Percentiles rank a stretch among this genome's conserved stretches.
Evolutionary conservation across 2,113 vertebrate species (phyloP).

Genomic region (Oryzias celebensis): DNA sequence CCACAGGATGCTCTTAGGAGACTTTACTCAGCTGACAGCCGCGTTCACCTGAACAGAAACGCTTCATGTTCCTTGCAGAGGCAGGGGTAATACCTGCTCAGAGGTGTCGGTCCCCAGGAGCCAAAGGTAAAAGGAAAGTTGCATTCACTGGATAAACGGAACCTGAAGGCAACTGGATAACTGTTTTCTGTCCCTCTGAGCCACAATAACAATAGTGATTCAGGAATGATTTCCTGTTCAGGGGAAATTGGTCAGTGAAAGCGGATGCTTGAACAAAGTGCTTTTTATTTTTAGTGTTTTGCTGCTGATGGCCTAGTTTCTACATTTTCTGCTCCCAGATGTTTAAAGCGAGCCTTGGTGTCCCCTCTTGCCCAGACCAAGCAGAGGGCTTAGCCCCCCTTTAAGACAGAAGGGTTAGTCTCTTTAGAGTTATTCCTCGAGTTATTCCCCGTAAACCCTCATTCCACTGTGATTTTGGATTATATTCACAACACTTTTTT

Average conservation of each 20-base stretch:
- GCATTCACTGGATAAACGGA: slow-evolving; percentile 43
- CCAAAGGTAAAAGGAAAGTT: slow-evolving; percentile 14
- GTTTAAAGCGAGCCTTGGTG: slow-evolving; percentile 26
- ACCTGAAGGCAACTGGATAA: slow-evolving; percentile 40
- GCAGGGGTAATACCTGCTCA: slow-evolving; percentile 32
- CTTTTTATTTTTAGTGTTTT: slow-evolving; percentile 51
- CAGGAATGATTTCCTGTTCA: slow-evolving; percentile 46
- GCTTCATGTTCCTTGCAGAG: slow-evolving; percentile 16
- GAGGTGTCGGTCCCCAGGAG: slow-evolving; percentile 8
- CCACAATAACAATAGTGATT: slow-evolving; percentile 49
- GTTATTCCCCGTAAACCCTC: too few relatives aligned
- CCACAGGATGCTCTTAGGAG: slow-evolving; percentile 27
- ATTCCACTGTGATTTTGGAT: too few relatives aligned
- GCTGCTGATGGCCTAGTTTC: slow-evolving; percentile 50
- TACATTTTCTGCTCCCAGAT: slow-evolving; percentile 35
- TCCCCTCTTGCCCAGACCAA: slow-evolving; percentile 14
- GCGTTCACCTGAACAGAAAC: slow-evolving; percentile 27
- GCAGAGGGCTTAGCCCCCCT: not conserved
- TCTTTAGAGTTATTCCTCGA: too few relatives aligned
- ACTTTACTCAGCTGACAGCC: slow-evolving; percentile 33
- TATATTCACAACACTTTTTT: too few relatives aligned
- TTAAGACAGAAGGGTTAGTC: too few relatives aligned
- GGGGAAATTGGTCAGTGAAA: slow-evolving; percentile 35
- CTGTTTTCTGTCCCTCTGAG: slow-evolving; percentile 38
- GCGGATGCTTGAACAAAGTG: slow-evolving; percentile 38